These are phyloP conservation scores for Nicator chloris DNA, from an alignment of 2,113 vertebrate species.

Conservation along the genomic window DNA sequence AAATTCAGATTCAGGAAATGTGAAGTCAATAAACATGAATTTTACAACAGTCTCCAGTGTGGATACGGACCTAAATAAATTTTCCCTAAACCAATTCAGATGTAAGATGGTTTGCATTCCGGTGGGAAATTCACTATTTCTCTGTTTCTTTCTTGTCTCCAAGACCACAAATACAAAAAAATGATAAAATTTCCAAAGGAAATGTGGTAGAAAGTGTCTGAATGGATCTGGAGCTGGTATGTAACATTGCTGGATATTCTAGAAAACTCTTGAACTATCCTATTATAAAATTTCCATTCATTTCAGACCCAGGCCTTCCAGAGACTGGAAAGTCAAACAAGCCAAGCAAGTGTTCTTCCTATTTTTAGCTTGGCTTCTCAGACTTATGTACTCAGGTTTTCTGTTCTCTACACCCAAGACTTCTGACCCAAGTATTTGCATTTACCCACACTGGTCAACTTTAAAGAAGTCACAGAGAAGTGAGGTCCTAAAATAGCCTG, in stretches of 20 bases:
- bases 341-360: neutral
- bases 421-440: neutral
- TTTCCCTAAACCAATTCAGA: neutral
- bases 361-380: neutral
- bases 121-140: neutral
- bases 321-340: neutral
- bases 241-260: neutral
- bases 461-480: neutral
- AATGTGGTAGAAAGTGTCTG: neutral
- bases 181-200: neutral
- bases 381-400: neutral
- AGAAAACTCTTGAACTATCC: neutral
- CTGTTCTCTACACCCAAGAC: neutral
- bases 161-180: neutral
- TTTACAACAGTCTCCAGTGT: neutral
- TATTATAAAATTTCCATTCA: neutral
- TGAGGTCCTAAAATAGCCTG: neutral
- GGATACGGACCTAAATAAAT: neutral
- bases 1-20: neutral
- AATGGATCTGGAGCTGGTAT: neutral
- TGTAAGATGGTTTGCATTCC: neutral
- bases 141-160: neutral
- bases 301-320: neutral
- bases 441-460: neutral
- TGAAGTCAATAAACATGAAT: neutral